Base-by-base conservation (phyloP, 2,797 vertebrate genomes). In the Amniataba percoides region DNA sequence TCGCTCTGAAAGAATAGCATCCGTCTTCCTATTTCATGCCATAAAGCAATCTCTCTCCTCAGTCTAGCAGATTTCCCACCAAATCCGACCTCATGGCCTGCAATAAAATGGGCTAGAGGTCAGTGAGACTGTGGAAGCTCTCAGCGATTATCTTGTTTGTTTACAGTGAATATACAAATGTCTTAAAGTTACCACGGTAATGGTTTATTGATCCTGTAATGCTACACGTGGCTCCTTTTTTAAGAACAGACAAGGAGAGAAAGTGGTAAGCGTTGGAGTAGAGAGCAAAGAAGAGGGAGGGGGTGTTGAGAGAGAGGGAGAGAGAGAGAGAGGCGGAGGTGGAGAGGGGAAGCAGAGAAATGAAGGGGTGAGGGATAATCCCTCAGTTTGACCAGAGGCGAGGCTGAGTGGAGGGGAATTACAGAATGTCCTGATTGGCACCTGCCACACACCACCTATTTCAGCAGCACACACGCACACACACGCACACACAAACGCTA, bases 371-470 rank as follows among this genome's bases (percentile, higher is more conserved):
- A 78, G 74, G 59, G 87, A 90, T 91, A 92, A 94, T 92, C 88
- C 81, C 82, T 72, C 53, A 58, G 80, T 65, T 87, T 88, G 88
- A 92, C 84, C 89, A 78, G 77, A 84, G 77, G 72, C 40, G 46
- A 87, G 79, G 78, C 71, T 74, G 80, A 85, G 72, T 65, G 77
- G 78, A 76, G 51, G 66, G 77, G 89, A 87, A 92, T 93, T 90
- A 91, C 82, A 79, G 66, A 81, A 82, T 78, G 75, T 85, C 69
- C 84, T 81, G 88, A 90, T 69, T 89, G 89, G 81, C 91, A 90
- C 87, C 82, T 89, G 86, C 63, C 81, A 77, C 74, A 78, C 75
- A 74, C 31, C 60, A 64, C 58, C 64, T 62, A 60, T 79, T 81
- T 72, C 49, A 60, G 64, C 13, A 59, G 31, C 9, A 11, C 13